phyloP scores from a whole-genome alignment of 2,888 invertebrate genomes.

The Omphaloscelis lunosa region DNA sequence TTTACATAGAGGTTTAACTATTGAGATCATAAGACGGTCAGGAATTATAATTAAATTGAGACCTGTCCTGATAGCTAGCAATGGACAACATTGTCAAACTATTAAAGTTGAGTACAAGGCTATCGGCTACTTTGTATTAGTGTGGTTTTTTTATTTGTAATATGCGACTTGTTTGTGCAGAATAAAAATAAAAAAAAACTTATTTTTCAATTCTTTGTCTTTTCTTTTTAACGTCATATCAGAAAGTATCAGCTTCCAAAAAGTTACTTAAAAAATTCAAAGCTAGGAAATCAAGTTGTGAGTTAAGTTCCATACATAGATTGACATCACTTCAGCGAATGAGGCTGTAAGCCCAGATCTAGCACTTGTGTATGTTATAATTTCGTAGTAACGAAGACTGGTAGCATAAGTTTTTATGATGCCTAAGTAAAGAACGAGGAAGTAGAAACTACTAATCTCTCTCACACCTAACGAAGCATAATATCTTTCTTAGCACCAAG shows the following conservation, averaged over 20 bases:
- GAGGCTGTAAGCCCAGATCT: neutral
- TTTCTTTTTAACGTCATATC: neutral
- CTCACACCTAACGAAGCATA: neutral
- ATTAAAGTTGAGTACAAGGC: neutral
- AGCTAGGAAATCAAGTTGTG: neutral
- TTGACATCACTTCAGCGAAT: neutral
- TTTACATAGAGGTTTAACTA: too few species aligned
- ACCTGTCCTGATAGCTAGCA: neutral
- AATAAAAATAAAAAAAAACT: neutral
- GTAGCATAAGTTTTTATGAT: too few species aligned
- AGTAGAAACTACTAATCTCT: neutral
- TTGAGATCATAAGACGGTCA: too few species aligned
- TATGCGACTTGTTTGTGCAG: neutral
- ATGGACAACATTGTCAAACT: neutral
- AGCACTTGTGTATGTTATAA: neutral
- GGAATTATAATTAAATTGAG: neutral
- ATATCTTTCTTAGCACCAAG: neutral
- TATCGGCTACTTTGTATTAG: neutral
- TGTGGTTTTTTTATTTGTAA: neutral
- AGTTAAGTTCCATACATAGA: neutral
- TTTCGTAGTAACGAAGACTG: neutral
- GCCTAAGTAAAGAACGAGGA: neutral
- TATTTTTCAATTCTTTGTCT: neutral
- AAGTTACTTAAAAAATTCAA: neutral
- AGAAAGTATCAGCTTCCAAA: neutral